Evolutionary conservation across 2,113 vertebrate species (phyloP).

Genomic region (Eleginops maclovinus): DNA sequence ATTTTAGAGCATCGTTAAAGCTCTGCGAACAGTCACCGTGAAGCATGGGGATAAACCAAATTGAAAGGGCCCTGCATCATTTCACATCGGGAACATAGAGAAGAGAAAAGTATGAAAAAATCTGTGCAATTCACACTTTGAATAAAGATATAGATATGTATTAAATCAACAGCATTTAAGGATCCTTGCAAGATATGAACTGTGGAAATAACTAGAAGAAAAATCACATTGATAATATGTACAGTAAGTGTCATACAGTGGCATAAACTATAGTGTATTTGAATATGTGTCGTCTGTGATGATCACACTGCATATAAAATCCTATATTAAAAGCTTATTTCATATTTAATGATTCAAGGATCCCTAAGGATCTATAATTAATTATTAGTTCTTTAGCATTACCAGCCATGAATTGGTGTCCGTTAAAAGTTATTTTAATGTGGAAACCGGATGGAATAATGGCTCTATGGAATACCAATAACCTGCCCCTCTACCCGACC

Average conservation of each 20-base stretch:
- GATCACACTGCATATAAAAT: background rate
- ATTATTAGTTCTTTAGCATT: conserved; percentile 44
- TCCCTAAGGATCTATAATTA: conserved; percentile 58
- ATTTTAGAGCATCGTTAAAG: background rate
- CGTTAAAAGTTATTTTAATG: conserved; percentile 2
- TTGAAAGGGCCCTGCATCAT: background rate
- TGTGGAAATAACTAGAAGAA: background rate
- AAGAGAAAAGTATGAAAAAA: background rate
- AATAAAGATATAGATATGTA: background rate
- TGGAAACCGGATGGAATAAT: conserved; percentile 40
- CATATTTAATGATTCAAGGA: conserved; percentile 30
- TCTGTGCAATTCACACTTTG: background rate
- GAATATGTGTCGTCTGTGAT: background rate
- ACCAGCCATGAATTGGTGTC: conserved; percentile 33
- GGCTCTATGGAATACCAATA: conserved; percentile 14
- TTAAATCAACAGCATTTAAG: background rate
- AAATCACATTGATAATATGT: no score
- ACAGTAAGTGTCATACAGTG: background rate
- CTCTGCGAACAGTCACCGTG: conserved; percentile 9
- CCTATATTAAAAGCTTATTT: background rate
- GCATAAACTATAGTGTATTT: background rate
- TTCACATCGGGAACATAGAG: background rate
- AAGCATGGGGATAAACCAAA: background rate
- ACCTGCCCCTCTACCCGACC: background rate
- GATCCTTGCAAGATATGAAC: background rate